phyloP scores from a whole-genome alignment of 2,113 vertebrate species.

The Chloropsis cyanopogon region DNA sequence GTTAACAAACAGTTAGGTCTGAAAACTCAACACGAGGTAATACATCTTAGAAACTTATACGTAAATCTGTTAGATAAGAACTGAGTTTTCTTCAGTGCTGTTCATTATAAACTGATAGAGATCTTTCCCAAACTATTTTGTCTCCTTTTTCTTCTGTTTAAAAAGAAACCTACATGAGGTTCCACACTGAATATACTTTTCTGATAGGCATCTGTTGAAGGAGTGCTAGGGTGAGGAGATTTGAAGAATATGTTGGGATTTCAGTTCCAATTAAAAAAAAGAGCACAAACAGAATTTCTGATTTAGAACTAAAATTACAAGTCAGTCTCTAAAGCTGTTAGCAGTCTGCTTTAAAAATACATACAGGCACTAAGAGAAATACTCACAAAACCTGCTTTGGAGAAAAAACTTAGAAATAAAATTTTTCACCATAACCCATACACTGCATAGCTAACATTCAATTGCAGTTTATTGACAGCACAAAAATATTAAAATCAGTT shows the following conservation, averaged over 20 bases:
- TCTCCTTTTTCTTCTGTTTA: neutral
- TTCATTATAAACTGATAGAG: neutral
- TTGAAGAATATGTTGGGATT: neutral
- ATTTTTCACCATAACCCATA: neutral
- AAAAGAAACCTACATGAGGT: neutral
- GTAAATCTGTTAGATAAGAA: neutral
- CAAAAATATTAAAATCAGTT: neutral
- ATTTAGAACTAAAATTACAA: neutral
- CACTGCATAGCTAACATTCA: neutral
- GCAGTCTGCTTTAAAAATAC: neutral
- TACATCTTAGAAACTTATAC: neutral
- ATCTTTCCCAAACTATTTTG: slow-evolving; percentile 11
- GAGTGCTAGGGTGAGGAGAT: neutral
- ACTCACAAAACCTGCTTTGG: neutral
- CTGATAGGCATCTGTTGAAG: neutral
- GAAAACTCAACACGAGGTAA: neutral
- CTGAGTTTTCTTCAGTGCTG: neutral
- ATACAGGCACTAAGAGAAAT: neutral
- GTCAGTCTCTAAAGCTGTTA: neutral
- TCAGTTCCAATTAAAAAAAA: neutral
- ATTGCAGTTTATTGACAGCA: neutral
- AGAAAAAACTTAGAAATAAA: neutral
- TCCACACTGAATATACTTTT: neutral
- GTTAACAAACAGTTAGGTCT: slow-evolving; percentile 2
- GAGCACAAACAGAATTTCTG: neutral